phyloP scores from a whole-genome alignment of 2,888 invertebrate genomes.

The Macrophya annulata region DNA sequence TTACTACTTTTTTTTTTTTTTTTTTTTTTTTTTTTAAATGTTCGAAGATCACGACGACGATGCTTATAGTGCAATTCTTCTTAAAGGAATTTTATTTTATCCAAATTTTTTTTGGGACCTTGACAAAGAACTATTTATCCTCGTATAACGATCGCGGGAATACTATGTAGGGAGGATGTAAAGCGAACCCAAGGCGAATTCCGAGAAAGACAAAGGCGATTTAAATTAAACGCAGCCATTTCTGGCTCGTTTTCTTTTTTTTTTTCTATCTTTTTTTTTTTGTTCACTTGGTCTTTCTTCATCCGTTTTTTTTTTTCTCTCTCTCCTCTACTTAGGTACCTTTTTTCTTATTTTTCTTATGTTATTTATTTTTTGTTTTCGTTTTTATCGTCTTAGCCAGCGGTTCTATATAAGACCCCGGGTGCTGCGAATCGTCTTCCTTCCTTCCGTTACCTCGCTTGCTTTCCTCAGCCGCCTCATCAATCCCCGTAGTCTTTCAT shows the following conservation, averaged over 20 bases:
- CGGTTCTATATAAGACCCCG: neutral
- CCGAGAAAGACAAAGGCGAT: constrained; percentile 45
- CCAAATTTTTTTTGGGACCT: neutral
- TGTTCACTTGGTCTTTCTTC: constrained; percentile 5
- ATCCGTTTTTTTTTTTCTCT: neutral
- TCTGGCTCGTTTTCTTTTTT: constrained; percentile 32
- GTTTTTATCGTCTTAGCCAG: constrained; percentile 23
- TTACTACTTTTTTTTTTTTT: neutral
- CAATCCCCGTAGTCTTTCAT: constrained; percentile 52
- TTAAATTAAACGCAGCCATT: constrained; percentile 44
- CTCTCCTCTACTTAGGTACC: constrained; percentile 13
- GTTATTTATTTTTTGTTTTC: constrained; percentile 12
- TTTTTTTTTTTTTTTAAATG: neutral
- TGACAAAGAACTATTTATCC: constrained; percentile 39
- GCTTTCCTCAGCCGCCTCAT: constrained; percentile 29
- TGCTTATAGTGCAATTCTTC: neutral
- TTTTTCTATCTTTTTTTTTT: neutral
- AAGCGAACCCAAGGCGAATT: constrained; percentile 36
- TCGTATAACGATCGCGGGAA: constrained; percentile 40
- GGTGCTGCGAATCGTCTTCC: constrained; percentile 28
- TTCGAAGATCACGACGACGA: neutral
- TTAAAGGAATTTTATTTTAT: constrained; percentile 30
- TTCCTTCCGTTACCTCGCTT: neutral
- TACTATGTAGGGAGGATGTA: constrained; percentile 8
- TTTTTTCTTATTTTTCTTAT: neutral